phyloP scores from a whole-genome alignment of 2,797 vertebrate species.

The Remorina albescens region DNA sequence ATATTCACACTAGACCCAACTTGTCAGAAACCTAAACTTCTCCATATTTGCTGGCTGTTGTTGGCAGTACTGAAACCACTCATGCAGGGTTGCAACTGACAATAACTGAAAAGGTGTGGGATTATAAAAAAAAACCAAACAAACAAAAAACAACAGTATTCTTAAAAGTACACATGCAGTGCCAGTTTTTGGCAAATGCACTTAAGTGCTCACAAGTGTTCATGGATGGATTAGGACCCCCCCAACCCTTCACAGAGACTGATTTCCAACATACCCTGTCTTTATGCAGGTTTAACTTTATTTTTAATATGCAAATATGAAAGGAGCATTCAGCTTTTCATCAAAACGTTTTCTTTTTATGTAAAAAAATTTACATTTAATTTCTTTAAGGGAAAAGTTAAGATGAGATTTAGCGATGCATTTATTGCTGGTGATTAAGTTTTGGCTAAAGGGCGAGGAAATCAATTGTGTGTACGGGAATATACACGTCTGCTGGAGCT shows the following conservation, averaged over 20 bases:
- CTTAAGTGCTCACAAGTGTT: background rate
- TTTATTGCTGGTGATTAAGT: background rate
- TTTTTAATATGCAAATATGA: background rate
- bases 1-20: background rate
- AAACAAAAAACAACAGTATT: too few relatives aligned
- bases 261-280: too few relatives aligned
- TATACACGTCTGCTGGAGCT: conserved; percentile 8
- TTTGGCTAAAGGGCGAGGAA: background rate
- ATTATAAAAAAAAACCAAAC: too few relatives aligned
- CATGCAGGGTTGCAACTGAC: background rate
- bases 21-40: background rate
- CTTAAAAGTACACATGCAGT: background rate
- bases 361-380: too few relatives aligned
- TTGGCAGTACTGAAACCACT: background rate
- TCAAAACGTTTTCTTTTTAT: too few relatives aligned
- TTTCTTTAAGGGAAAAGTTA: background rate
- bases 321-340: background rate
- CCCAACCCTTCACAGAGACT: too few relatives aligned
- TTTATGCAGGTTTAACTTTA: too few relatives aligned
- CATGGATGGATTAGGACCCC: background rate
- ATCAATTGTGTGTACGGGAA: background rate
- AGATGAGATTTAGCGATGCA: background rate
- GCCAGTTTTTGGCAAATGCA: background rate
- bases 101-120: background rate
- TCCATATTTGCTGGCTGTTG: background rate